These are phyloP conservation scores for Ammodytes dubius DNA, from an alignment of 2,113 vertebrate genomes.

Conservation along the genomic window DNA sequence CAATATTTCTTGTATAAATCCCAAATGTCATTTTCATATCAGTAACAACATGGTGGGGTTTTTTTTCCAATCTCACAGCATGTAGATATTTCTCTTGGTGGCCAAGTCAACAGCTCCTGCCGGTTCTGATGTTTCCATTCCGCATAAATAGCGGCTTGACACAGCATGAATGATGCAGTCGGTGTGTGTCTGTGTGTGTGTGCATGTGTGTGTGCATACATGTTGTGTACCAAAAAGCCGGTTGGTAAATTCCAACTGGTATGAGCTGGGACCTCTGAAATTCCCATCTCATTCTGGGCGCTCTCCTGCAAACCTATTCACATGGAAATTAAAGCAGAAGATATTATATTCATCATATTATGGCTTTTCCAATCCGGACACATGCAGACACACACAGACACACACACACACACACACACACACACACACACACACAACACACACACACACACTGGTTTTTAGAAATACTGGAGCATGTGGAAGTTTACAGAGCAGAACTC, in stretches of 20 bases:
- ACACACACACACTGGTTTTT: slow-evolving; percentile 1
- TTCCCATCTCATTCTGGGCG: slow-evolving; percentile 54
- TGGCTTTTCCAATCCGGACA: slow-evolving; percentile 31
- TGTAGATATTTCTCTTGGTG: background rate
- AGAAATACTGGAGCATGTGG: slow-evolving; percentile 40
- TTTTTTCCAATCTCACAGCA: slow-evolving; percentile 28
- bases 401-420: slow-evolving; percentile 10
- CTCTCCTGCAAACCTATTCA: slow-evolving; percentile 61
- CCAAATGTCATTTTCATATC: slow-evolving; percentile 8
- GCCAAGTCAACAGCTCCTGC: background rate
- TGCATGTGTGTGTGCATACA: slow-evolving; percentile 4
- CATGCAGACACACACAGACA: slow-evolving; percentile 10
- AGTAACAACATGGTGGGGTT: background rate
- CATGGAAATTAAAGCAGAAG: slow-evolving; percentile 70
- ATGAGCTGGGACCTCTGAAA: slow-evolving; percentile 37
- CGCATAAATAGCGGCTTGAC: slow-evolving; percentile 10
- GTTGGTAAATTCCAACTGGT: slow-evolving; percentile 51
- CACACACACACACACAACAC: slow-evolving; percentile 2
- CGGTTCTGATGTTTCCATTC: background rate
- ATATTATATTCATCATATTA: slow-evolving; percentile 38
- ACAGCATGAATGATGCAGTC: background rate
- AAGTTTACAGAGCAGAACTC: slow-evolving; percentile 66
- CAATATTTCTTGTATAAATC: background rate
- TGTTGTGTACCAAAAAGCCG: slow-evolving; percentile 24
- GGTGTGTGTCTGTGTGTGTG: slow-evolving; percentile 2